Base-by-base conservation (phyloP, 2,888 invertebrate species). In the Eudasyphora cyanicolor region DNA sequence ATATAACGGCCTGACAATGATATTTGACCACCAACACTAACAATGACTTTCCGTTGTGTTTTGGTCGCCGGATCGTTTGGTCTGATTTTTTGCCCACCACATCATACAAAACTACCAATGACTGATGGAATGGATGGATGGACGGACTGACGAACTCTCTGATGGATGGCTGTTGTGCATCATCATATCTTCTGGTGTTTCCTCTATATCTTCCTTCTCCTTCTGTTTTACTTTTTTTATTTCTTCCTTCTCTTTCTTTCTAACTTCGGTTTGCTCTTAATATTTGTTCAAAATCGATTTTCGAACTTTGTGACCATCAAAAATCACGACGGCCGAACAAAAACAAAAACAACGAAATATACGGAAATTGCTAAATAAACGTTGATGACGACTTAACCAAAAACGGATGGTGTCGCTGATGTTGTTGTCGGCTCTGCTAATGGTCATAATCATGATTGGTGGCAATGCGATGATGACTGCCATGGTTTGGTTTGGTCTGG, bases 1-100 rank as follows among this genome's bases (percentile, higher is more conserved):
- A 89, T 89, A 91, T 90, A 90, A 89, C 88, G 78, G 57, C 19
- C 57, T 76, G 78, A 84, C 84, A 84, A 84, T 90, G 90, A 89
- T 89, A 90, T 89, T 89, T 88, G 89, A 89, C 89, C 88, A 88
- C 87, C 85, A 78, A 85, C 79, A 81, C 79, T 77, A 85, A 83
- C 85, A 87, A 86, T 86, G 77, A 76, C 78, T 81, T 45, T 60
- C 71, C 24, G 32, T 24, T 19, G 29, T 29, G 62, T 74, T 8
- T 45, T 2, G 57, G 12, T 42, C 27, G 62, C 32, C 10, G 32
- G 74, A 64, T 70, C 42, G 14, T 29, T 29, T 49, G 51, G 19
- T 32, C 24, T 3, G 14, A 21, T 10, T 27, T 69, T 70, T 70
- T 71, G 17, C 78, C 80, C 81, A 78, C 85, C 76, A 57, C 60